Evolutionary conservation across 2,113 vertebrate genomes (phyloP).

Genomic region (Tylochromis polylepis): DNA sequence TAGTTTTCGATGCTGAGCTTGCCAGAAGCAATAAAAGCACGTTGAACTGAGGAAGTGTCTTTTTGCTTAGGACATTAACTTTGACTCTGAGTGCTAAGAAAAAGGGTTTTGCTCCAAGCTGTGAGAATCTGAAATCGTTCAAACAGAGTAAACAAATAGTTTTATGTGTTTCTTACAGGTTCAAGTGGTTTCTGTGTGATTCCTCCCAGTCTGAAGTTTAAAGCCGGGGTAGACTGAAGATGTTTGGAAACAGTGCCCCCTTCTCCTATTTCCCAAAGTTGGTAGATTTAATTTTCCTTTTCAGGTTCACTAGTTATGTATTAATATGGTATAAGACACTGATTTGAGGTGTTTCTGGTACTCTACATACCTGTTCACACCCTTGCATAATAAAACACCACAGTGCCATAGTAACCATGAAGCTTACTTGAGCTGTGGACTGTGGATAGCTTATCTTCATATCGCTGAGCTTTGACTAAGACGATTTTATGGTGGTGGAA

Average conservation of each 20-base stretch:
- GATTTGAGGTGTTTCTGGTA: background rate
- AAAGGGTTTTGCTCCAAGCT: background rate
- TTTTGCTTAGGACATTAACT: background rate
- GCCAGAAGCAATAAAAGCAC: background rate
- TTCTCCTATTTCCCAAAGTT: slow-evolving; percentile 60
- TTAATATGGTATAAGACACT: background rate
- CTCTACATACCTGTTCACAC: background rate
- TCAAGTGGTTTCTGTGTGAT: background rate
- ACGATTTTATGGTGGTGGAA: background rate
- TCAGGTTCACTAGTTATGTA: background rate
- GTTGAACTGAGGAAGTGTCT: background rate
- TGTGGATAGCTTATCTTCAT: background rate
- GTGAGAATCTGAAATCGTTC: background rate
- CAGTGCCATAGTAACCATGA: background rate
- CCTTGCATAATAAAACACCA: background rate
- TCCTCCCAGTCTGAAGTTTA: background rate
- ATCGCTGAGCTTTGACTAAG: background rate
- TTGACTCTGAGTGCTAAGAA: rapidly evolving
- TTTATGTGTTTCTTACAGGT: background rate
- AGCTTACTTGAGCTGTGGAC: background rate
- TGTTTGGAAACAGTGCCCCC: slow-evolving; percentile 36
- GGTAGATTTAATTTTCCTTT: background rate
- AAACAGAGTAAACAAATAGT: background rate
- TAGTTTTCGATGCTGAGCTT: background rate
- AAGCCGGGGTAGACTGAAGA: background rate